A percentile compares a stretch with the other conserved stretches of the same genome.
phyloP scores from a whole-genome alignment of 2,888 invertebrate species.

The Drosophila lacicola region DNA sequence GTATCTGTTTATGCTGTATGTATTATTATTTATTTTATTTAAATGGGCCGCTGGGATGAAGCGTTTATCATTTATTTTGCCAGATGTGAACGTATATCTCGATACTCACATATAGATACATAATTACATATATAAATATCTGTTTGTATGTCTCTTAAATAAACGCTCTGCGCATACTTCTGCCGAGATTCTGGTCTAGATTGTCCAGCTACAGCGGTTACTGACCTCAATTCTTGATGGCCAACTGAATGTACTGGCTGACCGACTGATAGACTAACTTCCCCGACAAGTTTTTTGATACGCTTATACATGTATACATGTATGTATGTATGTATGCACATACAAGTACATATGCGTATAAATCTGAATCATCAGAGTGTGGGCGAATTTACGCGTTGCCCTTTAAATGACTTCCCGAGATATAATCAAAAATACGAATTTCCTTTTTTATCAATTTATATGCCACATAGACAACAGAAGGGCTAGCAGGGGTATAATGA shows the following conservation, averaged over 20 bases:
- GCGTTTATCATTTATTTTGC: constrained; percentile 16
- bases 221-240: constrained; percentile 51
- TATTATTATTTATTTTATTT: constrained; percentile 25
- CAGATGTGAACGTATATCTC: constrained; percentile 29
- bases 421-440: neutral
- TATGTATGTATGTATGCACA: neutral
- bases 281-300: constrained; percentile 33
- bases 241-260: constrained; percentile 44
- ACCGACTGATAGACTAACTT: constrained; percentile 58
- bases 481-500: no score
- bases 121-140: neutral
- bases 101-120: constrained; percentile 2
- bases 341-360: no score
- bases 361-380: constrained; percentile 15
- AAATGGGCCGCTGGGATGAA: constrained; percentile 41
- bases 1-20: constrained; percentile 34
- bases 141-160: neutral
- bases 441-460: neutral
- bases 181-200: constrained; percentile 47
- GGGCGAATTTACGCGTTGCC: constrained; percentile 33
- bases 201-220: constrained; percentile 35
- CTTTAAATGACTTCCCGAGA: constrained; percentile 35
- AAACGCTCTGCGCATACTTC: constrained; percentile 30
- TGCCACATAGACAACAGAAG: no score
- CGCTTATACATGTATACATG: neutral